Conservation (phyloP, 2,797 vertebrate genomes). For the Apodemus agrarius region DNA sequence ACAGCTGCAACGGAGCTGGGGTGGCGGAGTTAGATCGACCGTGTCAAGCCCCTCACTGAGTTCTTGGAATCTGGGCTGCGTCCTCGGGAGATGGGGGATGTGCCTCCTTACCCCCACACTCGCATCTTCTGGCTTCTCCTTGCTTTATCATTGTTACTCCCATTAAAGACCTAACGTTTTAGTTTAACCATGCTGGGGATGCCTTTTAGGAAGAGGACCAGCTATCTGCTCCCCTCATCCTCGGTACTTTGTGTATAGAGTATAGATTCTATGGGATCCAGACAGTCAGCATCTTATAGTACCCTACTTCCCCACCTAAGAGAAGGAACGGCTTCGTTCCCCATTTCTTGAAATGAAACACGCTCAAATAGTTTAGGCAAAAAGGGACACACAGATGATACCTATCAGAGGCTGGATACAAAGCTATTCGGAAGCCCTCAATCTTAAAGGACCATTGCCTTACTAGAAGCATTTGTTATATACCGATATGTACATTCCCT, state of each 20-base stretch:
- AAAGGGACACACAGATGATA: background rate
- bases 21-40: background rate
- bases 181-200: background rate
- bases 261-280: background rate
- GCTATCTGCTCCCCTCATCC: background rate
- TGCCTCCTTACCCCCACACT: background rate
- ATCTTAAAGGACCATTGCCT: background rate
- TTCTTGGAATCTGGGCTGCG: background rate
- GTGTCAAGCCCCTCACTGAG: background rate
- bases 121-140: background rate
- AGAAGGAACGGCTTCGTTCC: background rate
- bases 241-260: accelerated
- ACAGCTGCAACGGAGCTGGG: background rate
- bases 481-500: background rate
- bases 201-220: background rate
- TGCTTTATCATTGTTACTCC: background rate
- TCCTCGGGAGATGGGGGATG: background rate
- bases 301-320: background rate
- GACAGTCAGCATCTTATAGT: background rate
- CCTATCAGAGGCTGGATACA: background rate
- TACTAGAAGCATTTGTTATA: background rate
- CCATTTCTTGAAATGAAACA: background rate
- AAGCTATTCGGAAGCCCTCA: background rate
- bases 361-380: background rate
- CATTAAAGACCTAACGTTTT: background rate